Conservation (phyloP, 2,888 invertebrate species). For the Mimachlamys varia region DNA sequence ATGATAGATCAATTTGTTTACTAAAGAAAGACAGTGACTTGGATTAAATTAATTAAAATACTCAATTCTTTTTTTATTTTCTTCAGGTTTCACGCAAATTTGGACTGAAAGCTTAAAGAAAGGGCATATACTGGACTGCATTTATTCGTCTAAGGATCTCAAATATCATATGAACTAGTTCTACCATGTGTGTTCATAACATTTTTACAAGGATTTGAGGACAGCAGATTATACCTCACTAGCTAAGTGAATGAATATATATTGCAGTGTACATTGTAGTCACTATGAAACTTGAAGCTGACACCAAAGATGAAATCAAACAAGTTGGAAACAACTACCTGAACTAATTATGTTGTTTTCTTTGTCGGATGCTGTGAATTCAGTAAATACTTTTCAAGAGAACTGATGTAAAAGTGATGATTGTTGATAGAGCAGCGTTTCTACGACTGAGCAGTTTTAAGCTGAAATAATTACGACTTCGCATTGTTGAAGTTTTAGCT, state of each 20-base stretch:
- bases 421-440: not conserved
- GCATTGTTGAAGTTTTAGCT: not conserved
- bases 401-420: too few species aligned
- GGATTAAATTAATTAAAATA: too few species aligned
- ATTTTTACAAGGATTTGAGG: not conserved
- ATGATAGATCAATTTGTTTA: too few species aligned
- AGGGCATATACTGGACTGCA: not conserved
- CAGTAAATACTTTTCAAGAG: too few species aligned
- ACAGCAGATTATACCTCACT: not conserved
- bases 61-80: not conserved
- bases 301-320: not conserved
- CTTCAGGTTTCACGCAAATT: not conserved
- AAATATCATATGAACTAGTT: not conserved
- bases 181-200: not conserved
- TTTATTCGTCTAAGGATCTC: conserved; percentile 3
- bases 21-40: too few species aligned
- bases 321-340: too few species aligned
- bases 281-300: not conserved
- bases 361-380: not conserved
- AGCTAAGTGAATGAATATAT: not conserved
- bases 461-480: not conserved
- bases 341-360: not conserved
- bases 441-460: not conserved
- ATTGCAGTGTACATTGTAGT: not conserved
- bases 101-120: not conserved